Conservation (phyloP, 2,888 invertebrate species). For the Drosophila testacea region DNA sequence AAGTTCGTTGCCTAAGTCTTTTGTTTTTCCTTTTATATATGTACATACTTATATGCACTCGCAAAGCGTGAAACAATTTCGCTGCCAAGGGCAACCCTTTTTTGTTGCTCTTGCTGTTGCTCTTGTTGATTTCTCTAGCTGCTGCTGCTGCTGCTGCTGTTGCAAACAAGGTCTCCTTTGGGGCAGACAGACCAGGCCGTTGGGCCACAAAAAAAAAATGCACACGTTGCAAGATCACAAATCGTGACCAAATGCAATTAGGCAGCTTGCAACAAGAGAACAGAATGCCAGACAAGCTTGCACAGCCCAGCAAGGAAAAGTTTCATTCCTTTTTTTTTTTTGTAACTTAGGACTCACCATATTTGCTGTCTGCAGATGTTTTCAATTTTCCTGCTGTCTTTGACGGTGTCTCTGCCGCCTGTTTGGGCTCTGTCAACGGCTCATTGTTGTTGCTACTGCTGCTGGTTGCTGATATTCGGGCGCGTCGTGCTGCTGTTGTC, state of each 20-base stretch:
- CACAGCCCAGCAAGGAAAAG: constrained; percentile 10
- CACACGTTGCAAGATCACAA: constrained; percentile 61
- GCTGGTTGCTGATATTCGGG: constrained; percentile 34
- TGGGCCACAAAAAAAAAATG: constrained; percentile 31
- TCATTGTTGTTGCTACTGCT: constrained; percentile 40
- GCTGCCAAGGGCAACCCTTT: constrained; percentile 75
- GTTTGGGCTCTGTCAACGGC: constrained; percentile 40
- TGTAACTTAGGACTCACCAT: constrained; percentile 70
- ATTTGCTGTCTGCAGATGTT: constrained; percentile 71
- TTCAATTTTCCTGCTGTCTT: constrained; percentile 53
- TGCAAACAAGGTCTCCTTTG: constrained; percentile 52
- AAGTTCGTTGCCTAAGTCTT: constrained; percentile 76
- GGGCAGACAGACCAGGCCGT: constrained; percentile 34
- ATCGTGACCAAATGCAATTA: constrained; percentile 84
- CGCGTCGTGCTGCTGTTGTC: constrained; percentile 28
- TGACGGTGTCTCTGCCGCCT: constrained; percentile 25
- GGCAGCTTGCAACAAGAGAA: constrained; percentile 55
- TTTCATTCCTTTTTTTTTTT: constrained; percentile 10
- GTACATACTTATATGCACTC: background rate
- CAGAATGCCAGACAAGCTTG: constrained; percentile 42
- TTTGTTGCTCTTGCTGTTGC: constrained; percentile 17
- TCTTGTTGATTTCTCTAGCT: constrained; percentile 2
- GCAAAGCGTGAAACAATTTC: constrained; percentile 69
- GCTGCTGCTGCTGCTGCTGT: constrained; percentile 4
- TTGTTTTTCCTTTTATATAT: constrained; percentile 41